These are phyloP conservation scores for Hemicentrotus pulcherrimus DNA, from an alignment of 35 echinoderm and acorn worm species.

Conservation along the genomic window DNA sequence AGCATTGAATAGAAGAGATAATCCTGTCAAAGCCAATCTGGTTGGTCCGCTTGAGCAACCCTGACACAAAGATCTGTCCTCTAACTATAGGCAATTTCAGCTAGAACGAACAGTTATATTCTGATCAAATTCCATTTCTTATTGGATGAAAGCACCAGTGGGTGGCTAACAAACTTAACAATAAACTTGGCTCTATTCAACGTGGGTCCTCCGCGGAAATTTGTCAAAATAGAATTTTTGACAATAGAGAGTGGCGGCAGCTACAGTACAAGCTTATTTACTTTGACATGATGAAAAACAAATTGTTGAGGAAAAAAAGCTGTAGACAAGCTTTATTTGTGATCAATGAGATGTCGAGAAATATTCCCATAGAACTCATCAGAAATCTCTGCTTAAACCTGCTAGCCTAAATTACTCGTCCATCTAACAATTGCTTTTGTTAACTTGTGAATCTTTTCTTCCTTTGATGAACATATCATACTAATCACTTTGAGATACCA, in stretches of 20 bases:
- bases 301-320: neutral
- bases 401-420: neutral
- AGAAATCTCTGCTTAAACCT: neutral
- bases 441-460: neutral
- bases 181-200: neutral
- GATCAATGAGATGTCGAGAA: neutral
- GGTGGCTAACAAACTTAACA: neutral
- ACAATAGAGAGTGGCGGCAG: neutral
- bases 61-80: neutral
- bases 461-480: neutral
- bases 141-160: conserved; percentile 21
- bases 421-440: neutral
- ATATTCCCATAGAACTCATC: neutral
- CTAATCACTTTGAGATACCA: neutral
- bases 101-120: conserved; percentile 15
- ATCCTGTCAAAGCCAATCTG: neutral
- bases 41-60: neutral
- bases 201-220: neutral
- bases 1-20: neutral
- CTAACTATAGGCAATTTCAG: neutral
- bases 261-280: neutral
- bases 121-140: neutral
- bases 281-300: neutral
- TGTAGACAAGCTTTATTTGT: neutral
- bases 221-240: neutral